phyloP scores from a whole-genome alignment of 2,797 vertebrate genomes.

The Pangasius macronema region DNA sequence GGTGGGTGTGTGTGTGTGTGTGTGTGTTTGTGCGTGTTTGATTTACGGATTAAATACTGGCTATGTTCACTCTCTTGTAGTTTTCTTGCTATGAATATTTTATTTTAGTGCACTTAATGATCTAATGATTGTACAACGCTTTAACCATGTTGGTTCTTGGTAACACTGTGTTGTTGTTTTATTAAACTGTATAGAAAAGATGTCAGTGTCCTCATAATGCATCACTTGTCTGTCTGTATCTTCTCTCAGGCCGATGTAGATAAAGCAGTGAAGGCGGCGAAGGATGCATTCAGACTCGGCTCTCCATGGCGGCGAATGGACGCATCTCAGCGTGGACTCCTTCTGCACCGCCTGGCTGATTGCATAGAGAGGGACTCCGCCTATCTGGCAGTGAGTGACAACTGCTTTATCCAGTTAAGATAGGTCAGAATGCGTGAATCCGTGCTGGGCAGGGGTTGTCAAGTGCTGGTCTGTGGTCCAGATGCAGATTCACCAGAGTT shows the following conservation, averaged over 20 bases:
- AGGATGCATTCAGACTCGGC: conserved; percentile 84
- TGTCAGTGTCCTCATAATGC: conserved; percentile 19
- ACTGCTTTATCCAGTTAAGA: neutral
- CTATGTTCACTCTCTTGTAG: neutral
- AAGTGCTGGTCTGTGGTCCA: neutral
- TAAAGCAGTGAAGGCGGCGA: conserved; percentile 87
- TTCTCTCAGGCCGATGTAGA: conserved; percentile 85
- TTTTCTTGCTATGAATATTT: neutral
- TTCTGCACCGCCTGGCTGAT: conserved; percentile 85
- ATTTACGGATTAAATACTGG: neutral
- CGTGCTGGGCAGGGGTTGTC: neutral
- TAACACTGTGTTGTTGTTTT: neutral
- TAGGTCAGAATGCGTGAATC: neutral
- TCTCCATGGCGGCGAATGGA: conserved; percentile 95
- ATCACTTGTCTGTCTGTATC: neutral
- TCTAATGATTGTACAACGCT: neutral
- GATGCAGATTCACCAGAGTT: neutral
- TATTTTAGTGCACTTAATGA: neutral
- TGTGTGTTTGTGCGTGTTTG: neutral
- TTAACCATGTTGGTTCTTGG: neutral
- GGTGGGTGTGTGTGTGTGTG: conserved; percentile 65
- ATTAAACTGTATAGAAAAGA: neutral
- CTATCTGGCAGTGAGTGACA: conserved; percentile 85
- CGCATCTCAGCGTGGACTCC: conserved; percentile 84
- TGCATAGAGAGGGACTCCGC: conserved; percentile 89